Percentiles rank a stretch among this genome's conserved stretches.
Conservation (phyloP, 2,797 vertebrate genomes). For the Eremophila alpestris region DNA sequence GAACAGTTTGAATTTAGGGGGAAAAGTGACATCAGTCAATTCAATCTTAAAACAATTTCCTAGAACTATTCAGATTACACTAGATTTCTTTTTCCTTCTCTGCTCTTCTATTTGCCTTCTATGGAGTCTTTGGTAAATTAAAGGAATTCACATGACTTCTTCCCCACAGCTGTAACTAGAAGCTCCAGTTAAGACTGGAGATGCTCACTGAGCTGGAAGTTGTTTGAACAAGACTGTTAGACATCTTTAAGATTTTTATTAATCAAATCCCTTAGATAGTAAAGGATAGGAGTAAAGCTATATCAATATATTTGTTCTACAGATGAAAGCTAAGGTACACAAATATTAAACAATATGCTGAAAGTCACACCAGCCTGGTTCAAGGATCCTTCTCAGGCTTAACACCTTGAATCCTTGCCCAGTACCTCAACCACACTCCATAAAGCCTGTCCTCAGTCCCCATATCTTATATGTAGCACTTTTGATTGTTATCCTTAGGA, state of each 20-base stretch:
- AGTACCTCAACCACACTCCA: background rate
- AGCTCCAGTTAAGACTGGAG: conserved; percentile 1
- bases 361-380: background rate
- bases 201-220: background rate
- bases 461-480: fast-evolving
- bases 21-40: background rate
- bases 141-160: background rate
- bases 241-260: background rate
- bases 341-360: conserved; percentile 2
- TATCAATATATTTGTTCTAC: background rate
- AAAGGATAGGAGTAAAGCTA: background rate
- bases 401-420: background rate
- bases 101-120: background rate
- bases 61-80: background rate
- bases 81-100: background rate
- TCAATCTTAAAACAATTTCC: background rate
- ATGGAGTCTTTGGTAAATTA: background rate
- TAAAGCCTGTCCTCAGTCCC: background rate
- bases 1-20: background rate
- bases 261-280: background rate
- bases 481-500: background rate
- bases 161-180: background rate
- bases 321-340: background rate
- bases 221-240: conserved; percentile 12
- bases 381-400: background rate